phyloP scores from a whole-genome alignment of 2,888 invertebrate genomes.

The Rhaphigaster nebulosa region DNA sequence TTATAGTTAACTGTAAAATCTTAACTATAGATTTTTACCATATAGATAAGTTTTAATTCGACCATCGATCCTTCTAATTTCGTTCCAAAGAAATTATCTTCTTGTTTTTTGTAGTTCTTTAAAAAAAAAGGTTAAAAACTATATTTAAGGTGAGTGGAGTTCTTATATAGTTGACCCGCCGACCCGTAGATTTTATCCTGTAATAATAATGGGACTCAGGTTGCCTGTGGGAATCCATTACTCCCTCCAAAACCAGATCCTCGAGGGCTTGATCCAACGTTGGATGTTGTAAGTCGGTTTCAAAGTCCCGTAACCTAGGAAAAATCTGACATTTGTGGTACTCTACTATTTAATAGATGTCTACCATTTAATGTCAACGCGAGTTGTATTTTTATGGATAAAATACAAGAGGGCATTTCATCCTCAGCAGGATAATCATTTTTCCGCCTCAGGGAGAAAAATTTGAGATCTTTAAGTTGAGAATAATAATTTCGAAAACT shows the following conservation, averaged over 20 bases:
- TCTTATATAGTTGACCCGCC: conserved; percentile 48
- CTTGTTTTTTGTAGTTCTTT: not conserved
- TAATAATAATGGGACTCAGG: conserved; percentile 26
- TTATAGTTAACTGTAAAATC: not conserved
- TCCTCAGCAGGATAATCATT: no score
- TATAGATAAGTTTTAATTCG: conserved; percentile 26
- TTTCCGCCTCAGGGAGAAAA: no score
- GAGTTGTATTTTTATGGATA: not conserved
- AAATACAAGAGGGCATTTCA: no score
- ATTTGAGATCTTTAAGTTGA: no score
- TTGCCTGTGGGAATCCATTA: conserved; percentile 38
- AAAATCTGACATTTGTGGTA: not conserved
- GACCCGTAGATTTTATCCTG: conserved; percentile 52
- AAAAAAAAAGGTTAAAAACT: conserved; percentile 26
- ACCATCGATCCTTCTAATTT: not conserved
- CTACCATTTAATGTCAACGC: no score
- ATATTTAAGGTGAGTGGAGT: conserved; percentile 51
- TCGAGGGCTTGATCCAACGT: not conserved
- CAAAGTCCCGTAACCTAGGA: not conserved
- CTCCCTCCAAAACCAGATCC: conserved; percentile 31
- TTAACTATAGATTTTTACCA: not conserved
- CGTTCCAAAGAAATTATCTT: not conserved
- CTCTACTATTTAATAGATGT: not conserved
- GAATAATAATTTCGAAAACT: no score
- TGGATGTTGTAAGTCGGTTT: not conserved